phyloP scores from a whole-genome alignment of 2,797 vertebrate genomes.

The Anisognathus igniventris region DNA sequence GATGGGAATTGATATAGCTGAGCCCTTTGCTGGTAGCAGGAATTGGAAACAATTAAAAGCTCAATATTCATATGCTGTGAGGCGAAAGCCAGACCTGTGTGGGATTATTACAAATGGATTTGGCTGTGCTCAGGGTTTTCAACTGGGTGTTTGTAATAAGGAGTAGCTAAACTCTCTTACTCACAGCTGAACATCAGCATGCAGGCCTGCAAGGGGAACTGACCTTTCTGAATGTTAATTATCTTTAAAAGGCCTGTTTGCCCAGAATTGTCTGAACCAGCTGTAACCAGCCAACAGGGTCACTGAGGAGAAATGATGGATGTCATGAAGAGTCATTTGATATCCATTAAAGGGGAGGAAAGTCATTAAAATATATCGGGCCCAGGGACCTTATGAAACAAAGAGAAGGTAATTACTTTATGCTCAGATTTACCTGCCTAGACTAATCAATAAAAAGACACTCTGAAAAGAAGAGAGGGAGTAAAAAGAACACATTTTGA shows the following conservation, averaged over 20 bases:
- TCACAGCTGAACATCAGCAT: slow-evolving; percentile 42
- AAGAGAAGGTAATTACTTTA: slow-evolving; percentile 43
- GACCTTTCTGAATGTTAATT: slow-evolving; percentile 70
- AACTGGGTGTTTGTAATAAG: not conserved
- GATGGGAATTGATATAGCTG: not conserved
- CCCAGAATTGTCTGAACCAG: slow-evolving; percentile 54
- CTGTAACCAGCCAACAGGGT: slow-evolving; percentile 40
- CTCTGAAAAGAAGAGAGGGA: not conserved
- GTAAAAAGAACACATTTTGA: not conserved
- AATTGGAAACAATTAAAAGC: not conserved
- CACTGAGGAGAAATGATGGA: slow-evolving; percentile 43
- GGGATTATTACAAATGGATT: slow-evolving; percentile 20
- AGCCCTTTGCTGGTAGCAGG: not conserved
- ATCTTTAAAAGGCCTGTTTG: slow-evolving; percentile 57
- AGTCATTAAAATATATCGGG: slow-evolving; percentile 54
- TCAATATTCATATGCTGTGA: not conserved
- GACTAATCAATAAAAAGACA: slow-evolving; percentile 43
- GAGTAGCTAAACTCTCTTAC: not conserved
- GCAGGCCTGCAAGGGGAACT: slow-evolving; percentile 55
- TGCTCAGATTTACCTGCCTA: slow-evolving; percentile 45
- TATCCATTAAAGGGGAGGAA: slow-evolving; percentile 52
- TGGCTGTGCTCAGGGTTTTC: slow-evolving; percentile 8
- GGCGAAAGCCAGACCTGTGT: not conserved
- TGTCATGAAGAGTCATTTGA: slow-evolving; percentile 30
- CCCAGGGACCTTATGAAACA: slow-evolving; percentile 45